Evolutionary conservation across 2,797 vertebrate species (phyloP), one percentile per base, ranked within the genome.

Genomic region (Enteromius treurensis): DNA sequence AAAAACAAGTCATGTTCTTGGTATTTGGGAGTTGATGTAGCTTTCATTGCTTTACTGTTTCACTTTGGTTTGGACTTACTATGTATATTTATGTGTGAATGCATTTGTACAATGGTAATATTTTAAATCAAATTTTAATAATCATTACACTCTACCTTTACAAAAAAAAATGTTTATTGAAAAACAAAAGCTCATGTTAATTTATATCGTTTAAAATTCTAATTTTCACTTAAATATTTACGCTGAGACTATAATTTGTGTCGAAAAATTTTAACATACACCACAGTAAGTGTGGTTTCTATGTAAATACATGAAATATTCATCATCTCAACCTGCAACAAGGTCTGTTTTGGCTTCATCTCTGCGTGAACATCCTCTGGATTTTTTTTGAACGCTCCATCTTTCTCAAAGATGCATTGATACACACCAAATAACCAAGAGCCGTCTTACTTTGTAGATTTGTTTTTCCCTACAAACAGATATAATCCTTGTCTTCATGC

Each of bases 401-500:
- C 32, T 19, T 34, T 40, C 77, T 68, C 32, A 37, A 67, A 17
- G 15, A 49, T 2, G 55, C 9, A 42, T 42, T 69, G 29, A 70
- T 55, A 53, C 17, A 42, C 51, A 42, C 49, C 32, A 69, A 70
- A 80, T 29, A 29, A 29, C 34, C 14, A 53, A 58, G 49, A 69
- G 45, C 13, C 10, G 15, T 78, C 64, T 68, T 21, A 53, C 29
- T 51, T 55, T 79, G 47, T 53, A 21, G 40, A 64, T 69, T 74
- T 83, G 79, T 53, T 84, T 70, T 77, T 82, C 45, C 14, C 26
- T 67, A 83, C 14, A 6, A 75, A 81, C 34, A 86, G 23, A 45
- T 86, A 67, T 64, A 82, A 85, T 77, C 58, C 58, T 84, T 80
- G 58, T 60, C 73, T 69, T 74, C 70, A 68, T 87, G 68, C 76